phyloP scores from a whole-genome alignment of 2,797 vertebrate species.

The Acanthurus leucopareius region DNA sequence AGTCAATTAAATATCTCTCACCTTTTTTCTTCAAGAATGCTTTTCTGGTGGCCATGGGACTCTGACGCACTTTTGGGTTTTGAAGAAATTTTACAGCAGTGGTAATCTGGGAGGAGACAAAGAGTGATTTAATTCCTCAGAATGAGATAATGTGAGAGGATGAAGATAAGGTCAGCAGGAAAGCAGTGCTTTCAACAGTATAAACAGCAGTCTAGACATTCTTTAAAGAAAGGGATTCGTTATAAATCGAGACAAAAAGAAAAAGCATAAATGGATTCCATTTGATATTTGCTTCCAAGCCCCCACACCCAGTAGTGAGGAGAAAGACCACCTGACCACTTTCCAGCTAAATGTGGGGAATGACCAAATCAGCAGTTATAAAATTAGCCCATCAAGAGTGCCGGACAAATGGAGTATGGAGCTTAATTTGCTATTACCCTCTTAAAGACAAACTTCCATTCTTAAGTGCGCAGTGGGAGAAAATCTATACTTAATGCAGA shows the following conservation, averaged over 20 bases:
- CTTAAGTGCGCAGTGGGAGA: constrained; percentile 89
- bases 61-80: constrained; percentile 95
- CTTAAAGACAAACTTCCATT: constrained; percentile 92
- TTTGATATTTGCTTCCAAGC: constrained; percentile 78
- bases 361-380: constrained; percentile 91
- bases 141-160: constrained; percentile 58
- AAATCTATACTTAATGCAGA: constrained; percentile 93
- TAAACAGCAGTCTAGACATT: constrained; percentile 69
- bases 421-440: constrained; percentile 92
- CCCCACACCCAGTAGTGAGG: constrained; percentile 74
- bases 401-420: constrained; percentile 91
- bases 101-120: constrained; percentile 87
- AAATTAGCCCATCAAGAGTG: constrained; percentile 91
- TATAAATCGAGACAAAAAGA: constrained; percentile 52
- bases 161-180: constrained; percentile 54
- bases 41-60: constrained; percentile 92
- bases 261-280: constrained; percentile 74
- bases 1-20: constrained; percentile 75
- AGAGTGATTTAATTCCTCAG: constrained; percentile 60
- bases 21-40: constrained; percentile 98
- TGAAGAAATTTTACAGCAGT: constrained; percentile 98
- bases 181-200: constrained; percentile 66
- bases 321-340: constrained; percentile 87
- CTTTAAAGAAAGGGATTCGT: constrained; percentile 72
- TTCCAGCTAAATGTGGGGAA: constrained; percentile 88